Conservation (phyloP, 92 coral and sea anemone species). For the Bergia sp. region DNA sequence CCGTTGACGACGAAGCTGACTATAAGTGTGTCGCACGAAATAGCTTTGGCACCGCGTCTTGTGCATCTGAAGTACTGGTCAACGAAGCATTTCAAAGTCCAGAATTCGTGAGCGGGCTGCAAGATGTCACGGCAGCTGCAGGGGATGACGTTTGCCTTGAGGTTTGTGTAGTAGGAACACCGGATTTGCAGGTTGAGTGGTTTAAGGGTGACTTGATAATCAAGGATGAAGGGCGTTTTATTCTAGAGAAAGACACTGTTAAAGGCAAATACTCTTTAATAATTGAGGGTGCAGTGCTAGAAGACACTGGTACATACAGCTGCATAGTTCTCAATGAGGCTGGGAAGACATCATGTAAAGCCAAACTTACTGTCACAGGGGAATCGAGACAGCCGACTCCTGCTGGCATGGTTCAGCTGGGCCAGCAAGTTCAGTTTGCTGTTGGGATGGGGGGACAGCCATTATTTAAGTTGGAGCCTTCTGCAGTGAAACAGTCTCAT, state of each 20-base stretch:
- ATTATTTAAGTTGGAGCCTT: slow-evolving; percentile 17
- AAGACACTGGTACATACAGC: slow-evolving; percentile 68
- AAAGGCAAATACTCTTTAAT: slow-evolving; percentile 70
- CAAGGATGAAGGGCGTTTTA: slow-evolving; percentile 72
- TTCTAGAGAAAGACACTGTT: slow-evolving; percentile 68
- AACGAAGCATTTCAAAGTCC: slow-evolving; percentile 70
- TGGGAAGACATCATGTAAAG: slow-evolving; percentile 78
- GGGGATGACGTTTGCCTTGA: slow-evolving; percentile 75
- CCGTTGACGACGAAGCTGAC: slow-evolving; percentile 89
- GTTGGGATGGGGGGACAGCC: slow-evolving; percentile 43
- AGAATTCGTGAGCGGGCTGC: slow-evolving; percentile 67
- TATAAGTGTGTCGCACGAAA: slow-evolving; percentile 88
- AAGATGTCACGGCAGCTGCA: slow-evolving; percentile 59
- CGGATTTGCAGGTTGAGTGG: slow-evolving; percentile 81
- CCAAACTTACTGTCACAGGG: slow-evolving; percentile 62
- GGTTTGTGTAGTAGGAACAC: slow-evolving; percentile 71
- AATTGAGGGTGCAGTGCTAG: slow-evolving; percentile 53
- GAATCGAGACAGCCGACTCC: slow-evolving; percentile 37
- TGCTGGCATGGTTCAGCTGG: slow-evolving; percentile 44
- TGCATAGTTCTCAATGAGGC: slow-evolving; percentile 63
- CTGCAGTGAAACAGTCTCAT: neutral
- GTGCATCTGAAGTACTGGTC: slow-evolving; percentile 82
- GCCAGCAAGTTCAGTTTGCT: slow-evolving; percentile 25
- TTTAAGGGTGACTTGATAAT: slow-evolving; percentile 63
- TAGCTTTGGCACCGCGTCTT: slow-evolving; percentile 80